Base-by-base conservation (phyloP, 2,797 vertebrate species). In the Columba guinea region DNA sequence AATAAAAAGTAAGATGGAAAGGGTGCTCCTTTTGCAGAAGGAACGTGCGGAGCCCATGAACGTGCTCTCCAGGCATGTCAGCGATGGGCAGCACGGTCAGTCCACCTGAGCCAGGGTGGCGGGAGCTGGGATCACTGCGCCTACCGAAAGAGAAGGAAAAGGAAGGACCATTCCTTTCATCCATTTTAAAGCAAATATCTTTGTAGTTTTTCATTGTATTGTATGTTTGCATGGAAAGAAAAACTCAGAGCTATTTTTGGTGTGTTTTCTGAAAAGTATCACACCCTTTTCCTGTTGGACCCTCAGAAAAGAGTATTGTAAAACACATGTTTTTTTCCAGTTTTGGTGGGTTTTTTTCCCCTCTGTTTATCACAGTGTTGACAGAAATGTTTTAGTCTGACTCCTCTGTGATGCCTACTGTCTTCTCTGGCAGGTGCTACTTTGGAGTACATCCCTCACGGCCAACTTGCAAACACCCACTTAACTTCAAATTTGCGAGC, bases 381-480 rank as follows among this genome's bases (percentile, higher is more conserved):
- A 48, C 4, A 1, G 62, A 62, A 71, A 9, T 64, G 27, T 41
- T 92, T 92, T 87, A 1, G 0, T 80, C 67, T 84, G 64, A 80
- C 76, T 92, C 20, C 10, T 93, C 28, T 0, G 0, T 89, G 77
- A 92, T 44, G 24, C 63, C 51, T 81, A 9, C 65, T 92, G 48
- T 97, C 90, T 93, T 93, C 91, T 84, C 56, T 78, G 34, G 53
- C 96, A 98, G 98, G 96, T 93, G 81, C 73, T 87, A 62, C 95
- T 67, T 80, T 97, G 97, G 95, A 96, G 41, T 91, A 73, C 37
- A 78, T 90, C 49, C 96, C 97, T 62, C 97, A 95, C 1, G 94
- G 95, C 53, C 95, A 97, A 9, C 89, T 95, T 69, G 93, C 97
- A 87, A 97, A 74, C 10, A 13, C 95, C 18, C 93, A 89, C 75